Conservation (phyloP, 2,888 invertebrate genomes). For the Tachystola acroxantha region DNA sequence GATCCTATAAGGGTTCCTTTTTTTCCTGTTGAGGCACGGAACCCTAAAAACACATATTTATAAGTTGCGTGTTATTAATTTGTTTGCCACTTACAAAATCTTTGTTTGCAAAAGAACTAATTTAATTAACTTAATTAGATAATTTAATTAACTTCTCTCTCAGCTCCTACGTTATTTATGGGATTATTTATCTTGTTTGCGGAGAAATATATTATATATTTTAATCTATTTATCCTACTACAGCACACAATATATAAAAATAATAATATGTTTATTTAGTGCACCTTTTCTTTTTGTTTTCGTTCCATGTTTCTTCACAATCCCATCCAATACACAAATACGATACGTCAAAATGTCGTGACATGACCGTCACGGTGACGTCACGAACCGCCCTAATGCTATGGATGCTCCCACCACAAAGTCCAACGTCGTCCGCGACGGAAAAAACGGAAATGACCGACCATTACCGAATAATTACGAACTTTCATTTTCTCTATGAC, state of each 20-base stretch:
- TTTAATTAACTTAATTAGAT: too few relatives aligned
- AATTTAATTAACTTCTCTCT: too few relatives aligned
- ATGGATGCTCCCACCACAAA: conserved; percentile 71
- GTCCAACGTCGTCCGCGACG: conserved; percentile 76
- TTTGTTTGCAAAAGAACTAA: too few relatives aligned
- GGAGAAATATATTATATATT: conserved; percentile 25
- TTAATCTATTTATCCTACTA: conserved; percentile 16
- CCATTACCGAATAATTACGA: conserved; percentile 35
- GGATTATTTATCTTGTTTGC: conserved; percentile 11
- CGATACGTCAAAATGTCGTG: conserved; percentile 17
- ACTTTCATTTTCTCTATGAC: not conserved
- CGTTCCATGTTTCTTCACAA: conserved; percentile 76
- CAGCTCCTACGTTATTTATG: not conserved
- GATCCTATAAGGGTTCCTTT: too few relatives aligned
- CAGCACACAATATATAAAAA: conserved; percentile 31
- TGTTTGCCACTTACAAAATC: too few relatives aligned
- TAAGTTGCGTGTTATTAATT: too few relatives aligned
- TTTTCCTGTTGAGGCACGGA: too few relatives aligned
- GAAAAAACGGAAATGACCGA: conserved; percentile 73
- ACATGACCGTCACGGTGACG: conserved; percentile 36
- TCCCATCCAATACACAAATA: conserved; percentile 66
- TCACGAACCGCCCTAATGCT: conserved; percentile 44
- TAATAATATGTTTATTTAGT: conserved; percentile 71
- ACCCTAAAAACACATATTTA: too few relatives aligned
- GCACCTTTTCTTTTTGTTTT: conserved; percentile 76